phyloP scores from a whole-genome alignment of 2,113 vertebrate genomes.

The Pelodiscus sinensis region DNA sequence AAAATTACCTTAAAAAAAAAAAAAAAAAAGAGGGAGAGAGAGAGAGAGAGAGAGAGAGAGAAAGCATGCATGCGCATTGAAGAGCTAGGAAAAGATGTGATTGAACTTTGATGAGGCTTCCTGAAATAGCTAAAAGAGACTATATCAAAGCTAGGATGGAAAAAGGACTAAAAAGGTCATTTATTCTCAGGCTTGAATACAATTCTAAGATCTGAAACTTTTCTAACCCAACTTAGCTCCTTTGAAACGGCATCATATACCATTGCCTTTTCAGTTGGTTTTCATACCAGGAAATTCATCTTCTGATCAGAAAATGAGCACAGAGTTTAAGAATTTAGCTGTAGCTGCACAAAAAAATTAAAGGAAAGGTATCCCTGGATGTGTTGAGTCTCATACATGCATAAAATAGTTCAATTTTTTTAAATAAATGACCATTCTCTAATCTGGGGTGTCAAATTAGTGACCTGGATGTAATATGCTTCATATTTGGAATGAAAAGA shows the following conservation, averaged over 20 bases:
- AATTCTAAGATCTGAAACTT: constrained; percentile 13
- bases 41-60: background rate
- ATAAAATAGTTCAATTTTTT: background rate
- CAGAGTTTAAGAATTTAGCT: background rate
- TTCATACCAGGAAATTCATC: background rate
- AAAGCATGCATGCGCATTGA: background rate
- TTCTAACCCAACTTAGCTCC: background rate
- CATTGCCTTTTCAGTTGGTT: background rate
- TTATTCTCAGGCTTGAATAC: background rate
- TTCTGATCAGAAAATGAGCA: background rate
- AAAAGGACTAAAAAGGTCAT: background rate
- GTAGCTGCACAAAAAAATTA: background rate
- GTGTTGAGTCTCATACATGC: background rate
- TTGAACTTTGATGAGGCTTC: background rate
- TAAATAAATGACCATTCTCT: background rate
- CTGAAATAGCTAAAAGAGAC: background rate
- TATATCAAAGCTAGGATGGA: background rate
- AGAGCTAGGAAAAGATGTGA: background rate
- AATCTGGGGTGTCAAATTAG: background rate
- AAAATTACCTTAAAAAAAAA: background rate
- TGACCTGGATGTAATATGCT: constrained; percentile 15
- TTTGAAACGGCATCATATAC: constrained; percentile 1
- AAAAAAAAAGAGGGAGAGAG: background rate
- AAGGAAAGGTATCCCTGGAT: background rate
- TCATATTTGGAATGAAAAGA: background rate